A percentile compares a stretch with the other conserved stretches of the same genome.
Evolutionary conservation across 2,113 vertebrate species (phyloP).

Genomic region (Scytalopus superciliaris): DNA sequence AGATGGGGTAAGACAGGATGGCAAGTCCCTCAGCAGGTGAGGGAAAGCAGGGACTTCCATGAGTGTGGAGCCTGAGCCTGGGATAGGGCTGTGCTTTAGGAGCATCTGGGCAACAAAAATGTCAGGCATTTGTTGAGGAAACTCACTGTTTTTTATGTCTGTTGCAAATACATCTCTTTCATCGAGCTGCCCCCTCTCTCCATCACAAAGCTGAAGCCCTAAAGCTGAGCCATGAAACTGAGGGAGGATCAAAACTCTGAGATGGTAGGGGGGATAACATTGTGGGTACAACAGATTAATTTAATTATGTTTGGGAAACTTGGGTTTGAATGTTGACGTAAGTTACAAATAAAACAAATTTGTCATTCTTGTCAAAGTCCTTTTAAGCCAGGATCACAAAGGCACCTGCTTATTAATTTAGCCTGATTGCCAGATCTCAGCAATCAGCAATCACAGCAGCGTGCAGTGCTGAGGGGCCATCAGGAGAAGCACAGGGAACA

Average conservation of each 20-base stretch:
- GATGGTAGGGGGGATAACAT: neutral
- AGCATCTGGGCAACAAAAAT: neutral
- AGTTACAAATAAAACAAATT: neutral
- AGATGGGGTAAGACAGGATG: neutral
- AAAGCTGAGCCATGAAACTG: neutral
- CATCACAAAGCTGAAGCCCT: neutral
- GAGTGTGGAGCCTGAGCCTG: neutral
- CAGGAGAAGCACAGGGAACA: neutral
- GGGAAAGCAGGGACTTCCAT: neutral
- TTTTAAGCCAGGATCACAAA: neutral
- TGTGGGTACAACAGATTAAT: neutral
- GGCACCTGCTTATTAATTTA: constrained; percentile 4
- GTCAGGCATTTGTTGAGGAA: neutral
- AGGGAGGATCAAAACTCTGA: neutral
- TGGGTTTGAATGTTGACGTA: neutral
- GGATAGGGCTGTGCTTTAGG: neutral
- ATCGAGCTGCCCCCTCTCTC: neutral
- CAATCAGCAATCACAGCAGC: neutral
- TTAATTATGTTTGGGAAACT: constrained; percentile 9
- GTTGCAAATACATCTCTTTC: neutral
- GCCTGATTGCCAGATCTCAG: neutral
- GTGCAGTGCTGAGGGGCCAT: neutral
- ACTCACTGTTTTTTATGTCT: neutral
- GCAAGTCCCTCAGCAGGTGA: neutral
- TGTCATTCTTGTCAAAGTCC: neutral